phyloP scores from a whole-genome alignment of 2,113 vertebrate species.

The Sitta europaea region DNA sequence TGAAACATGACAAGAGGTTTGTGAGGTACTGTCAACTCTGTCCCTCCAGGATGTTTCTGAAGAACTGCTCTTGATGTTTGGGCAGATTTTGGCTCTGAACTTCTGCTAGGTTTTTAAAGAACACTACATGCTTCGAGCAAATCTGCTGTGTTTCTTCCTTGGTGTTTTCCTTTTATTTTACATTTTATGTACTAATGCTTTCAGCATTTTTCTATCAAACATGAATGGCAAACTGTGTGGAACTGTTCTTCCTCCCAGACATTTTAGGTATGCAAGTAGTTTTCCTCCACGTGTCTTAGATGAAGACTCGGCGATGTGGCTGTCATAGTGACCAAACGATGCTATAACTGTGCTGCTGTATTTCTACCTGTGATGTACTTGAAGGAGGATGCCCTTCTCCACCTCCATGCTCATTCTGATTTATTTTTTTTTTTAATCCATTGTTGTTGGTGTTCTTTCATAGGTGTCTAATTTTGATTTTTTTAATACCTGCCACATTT shows the following conservation, averaged over 20 bases:
- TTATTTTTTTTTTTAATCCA: neutral
- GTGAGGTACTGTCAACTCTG: neutral
- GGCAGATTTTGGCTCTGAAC: neutral
- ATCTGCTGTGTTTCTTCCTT: neutral
- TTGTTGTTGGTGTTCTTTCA: neutral
- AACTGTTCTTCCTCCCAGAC: neutral
- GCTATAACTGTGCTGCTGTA: slow-evolving; percentile 50
- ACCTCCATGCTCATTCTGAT: neutral
- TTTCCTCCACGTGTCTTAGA: slow-evolving; percentile 31
- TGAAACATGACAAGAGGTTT: neutral
- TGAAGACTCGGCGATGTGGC: slow-evolving; percentile 17
- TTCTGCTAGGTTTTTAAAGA: neutral
- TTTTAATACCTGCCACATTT: neutral
- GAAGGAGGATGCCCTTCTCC: slow-evolving; percentile 42
- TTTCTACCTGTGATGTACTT: slow-evolving; percentile 56
- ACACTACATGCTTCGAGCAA: neutral
- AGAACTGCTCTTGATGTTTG: neutral
- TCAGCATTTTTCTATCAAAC: neutral
- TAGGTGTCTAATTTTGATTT: neutral
- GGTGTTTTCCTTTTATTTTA: neutral
- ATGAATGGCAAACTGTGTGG: neutral
- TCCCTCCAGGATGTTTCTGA: neutral
- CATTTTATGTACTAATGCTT: neutral
- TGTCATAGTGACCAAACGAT: slow-evolving; percentile 31
- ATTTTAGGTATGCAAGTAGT: slow-evolving; percentile 52